phyloP scores from a whole-genome alignment of 2,113 vertebrate species.

The Struthidea cinerea region DNA sequence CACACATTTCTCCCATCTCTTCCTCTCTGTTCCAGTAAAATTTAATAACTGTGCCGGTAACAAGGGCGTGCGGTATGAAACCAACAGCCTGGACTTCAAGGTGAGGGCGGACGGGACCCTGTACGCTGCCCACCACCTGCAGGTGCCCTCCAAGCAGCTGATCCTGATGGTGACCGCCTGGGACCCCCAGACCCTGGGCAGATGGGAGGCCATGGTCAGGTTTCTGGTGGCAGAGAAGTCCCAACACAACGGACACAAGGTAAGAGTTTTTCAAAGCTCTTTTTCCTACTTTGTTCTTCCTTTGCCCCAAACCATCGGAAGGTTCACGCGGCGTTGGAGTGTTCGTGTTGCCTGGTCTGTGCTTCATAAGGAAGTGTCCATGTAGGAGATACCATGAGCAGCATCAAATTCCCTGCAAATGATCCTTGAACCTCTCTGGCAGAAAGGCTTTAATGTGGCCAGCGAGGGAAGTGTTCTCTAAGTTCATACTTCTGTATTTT shows the following conservation, averaged over 20 bases:
- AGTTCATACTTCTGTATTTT: background rate
- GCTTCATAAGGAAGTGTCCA: background rate
- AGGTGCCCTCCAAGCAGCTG: slow-evolving; percentile 75
- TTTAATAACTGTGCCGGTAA: slow-evolving; percentile 86
- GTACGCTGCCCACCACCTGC: slow-evolving; percentile 71
- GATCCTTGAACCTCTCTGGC: background rate
- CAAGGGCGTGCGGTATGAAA: slow-evolving; percentile 77
- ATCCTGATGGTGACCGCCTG: slow-evolving; percentile 79
- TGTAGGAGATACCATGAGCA: background rate
- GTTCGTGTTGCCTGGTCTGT: background rate
- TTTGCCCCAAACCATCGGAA: background rate
- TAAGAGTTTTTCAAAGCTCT: slow-evolving; percentile 17
- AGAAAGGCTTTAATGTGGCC: background rate
- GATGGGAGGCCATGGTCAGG: slow-evolving; percentile 81
- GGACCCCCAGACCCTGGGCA: slow-evolving; percentile 68
- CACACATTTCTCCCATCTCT: slow-evolving; percentile 24
- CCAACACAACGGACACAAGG: slow-evolving; percentile 72
- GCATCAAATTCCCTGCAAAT: background rate
- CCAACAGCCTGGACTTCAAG: slow-evolving; percentile 82
- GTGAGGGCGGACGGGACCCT: slow-evolving; percentile 83
- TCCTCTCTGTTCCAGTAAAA: slow-evolving; percentile 76
- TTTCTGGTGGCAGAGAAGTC: slow-evolving; percentile 76
- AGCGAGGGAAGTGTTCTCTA: background rate
- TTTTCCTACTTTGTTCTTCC: background rate
- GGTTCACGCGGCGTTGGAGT: rapidly evolving